phyloP scores from a whole-genome alignment of 2,113 vertebrate genomes.

The Carassius auratus region DNA sequence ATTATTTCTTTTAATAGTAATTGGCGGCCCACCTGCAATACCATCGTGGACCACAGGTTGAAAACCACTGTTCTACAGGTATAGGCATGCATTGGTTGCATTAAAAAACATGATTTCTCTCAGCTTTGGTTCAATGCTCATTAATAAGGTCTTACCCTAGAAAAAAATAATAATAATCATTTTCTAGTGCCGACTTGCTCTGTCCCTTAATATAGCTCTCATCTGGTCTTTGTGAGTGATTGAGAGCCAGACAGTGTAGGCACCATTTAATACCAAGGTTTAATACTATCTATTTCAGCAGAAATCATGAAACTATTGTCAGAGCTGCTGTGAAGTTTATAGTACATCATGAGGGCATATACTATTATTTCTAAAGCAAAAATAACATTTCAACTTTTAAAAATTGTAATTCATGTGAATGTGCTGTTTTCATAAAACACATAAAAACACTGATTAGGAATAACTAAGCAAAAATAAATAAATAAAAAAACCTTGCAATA shows the following conservation, averaged over 20 bases:
- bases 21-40: too few species aligned
- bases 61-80: conserved; percentile 37
- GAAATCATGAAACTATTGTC: conserved; percentile 31
- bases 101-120: conserved; percentile 48
- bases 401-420: too few species aligned
- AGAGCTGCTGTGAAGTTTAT: neutral
- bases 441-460: too few species aligned
- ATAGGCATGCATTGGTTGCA: conserved; percentile 42
- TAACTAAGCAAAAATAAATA: too few species aligned
- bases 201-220: neutral
- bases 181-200: conserved; percentile 18
- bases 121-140: conserved; percentile 28
- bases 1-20: too few species aligned
- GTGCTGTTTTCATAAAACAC: too few species aligned
- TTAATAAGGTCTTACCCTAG: conserved; percentile 27
- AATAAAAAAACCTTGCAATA: too few species aligned
- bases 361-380: neutral
- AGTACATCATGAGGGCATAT: neutral
- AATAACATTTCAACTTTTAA: too few species aligned
- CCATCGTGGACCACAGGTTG: too few species aligned
- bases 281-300: neutral
- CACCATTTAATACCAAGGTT: neutral
- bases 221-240: conserved; percentile 22
- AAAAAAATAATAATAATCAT: neutral
- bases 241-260: conserved; percentile 18